Evolutionary conservation across 2,888 invertebrate species (phyloP).

Genomic region (Ryuthela nishihirai): DNA sequence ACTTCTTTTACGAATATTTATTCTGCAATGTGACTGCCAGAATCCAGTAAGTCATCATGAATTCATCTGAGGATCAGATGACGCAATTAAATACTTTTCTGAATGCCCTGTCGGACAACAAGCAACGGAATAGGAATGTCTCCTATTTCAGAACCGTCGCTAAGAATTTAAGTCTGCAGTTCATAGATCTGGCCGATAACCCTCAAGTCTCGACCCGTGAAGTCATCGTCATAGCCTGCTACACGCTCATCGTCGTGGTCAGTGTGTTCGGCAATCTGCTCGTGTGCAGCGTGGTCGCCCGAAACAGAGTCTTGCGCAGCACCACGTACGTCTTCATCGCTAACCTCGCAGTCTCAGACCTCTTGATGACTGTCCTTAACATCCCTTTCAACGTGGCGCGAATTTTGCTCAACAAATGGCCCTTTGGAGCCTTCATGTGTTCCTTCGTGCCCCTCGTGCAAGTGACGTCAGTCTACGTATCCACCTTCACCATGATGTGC

Average conservation of each 20-base stretch:
- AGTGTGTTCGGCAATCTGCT: conserved; percentile 52
- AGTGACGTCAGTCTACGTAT: conserved; percentile 52
- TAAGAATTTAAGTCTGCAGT: too few relatives aligned
- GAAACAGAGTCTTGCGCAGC: conserved; percentile 56
- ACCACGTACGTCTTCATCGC: conserved; percentile 58
- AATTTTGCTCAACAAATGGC: conserved; percentile 52
- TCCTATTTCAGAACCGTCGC: too few relatives aligned
- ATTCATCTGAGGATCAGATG: too few relatives aligned
- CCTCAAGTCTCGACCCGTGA: conserved; percentile 22
- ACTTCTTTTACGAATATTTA: too few relatives aligned
- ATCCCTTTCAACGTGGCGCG: conserved; percentile 53
- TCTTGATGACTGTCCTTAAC: conserved; percentile 50
- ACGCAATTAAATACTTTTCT: too few relatives aligned
- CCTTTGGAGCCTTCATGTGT: conserved; percentile 53
- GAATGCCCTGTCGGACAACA: too few relatives aligned
- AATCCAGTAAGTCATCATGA: too few relatives aligned
- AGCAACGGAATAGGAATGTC: too few relatives aligned
- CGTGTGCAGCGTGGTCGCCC: conserved; percentile 55
- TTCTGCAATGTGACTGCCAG: too few relatives aligned
- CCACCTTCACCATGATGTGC: conserved; percentile 53
- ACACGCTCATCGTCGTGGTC: conserved; percentile 53
- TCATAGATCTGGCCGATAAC: too few relatives aligned
- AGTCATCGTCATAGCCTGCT: conserved; percentile 45
- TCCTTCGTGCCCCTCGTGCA: conserved; percentile 52
- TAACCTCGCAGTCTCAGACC: conserved; percentile 55